Evolutionary conservation across 37 sponge, comb jelly and placozoan species (phyloP).

Genomic region (Trichoplax adhaerens): DNA sequence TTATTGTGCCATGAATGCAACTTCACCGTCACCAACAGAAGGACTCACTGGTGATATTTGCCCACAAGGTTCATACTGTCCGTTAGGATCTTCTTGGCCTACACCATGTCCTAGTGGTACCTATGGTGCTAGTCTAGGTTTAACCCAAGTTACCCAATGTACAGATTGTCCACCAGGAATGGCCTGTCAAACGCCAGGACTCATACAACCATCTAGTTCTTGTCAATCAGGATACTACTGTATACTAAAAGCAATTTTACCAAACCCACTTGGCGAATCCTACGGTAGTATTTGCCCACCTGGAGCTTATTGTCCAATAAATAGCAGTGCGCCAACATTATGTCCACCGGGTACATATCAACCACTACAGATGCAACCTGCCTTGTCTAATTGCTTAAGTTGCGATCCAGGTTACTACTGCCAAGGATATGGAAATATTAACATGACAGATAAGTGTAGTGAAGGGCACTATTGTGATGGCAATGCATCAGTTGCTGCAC

Average conservation of each 20-base stretch:
- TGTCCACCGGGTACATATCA: slow-evolving; percentile 4
- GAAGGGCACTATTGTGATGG: slow-evolving; percentile 22
- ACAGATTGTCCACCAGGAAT: no score
- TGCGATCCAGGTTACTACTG: no score
- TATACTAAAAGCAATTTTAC: neutral
- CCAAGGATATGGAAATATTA: no score
- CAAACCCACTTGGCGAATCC: slow-evolving; percentile 8
- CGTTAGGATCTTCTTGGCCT: no score
- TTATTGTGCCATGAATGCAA: neutral
- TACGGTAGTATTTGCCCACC: slow-evolving; percentile 11
- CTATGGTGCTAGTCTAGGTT: neutral
- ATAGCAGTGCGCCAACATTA: neutral
- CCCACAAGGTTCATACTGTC: no score
- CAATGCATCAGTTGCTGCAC: neutral
- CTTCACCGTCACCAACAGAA: no score
- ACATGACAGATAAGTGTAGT: neutral
- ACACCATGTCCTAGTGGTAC: no score
- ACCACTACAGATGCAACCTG: no score
- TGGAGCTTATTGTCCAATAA: slow-evolving; percentile 5
- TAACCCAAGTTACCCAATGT: neutral
- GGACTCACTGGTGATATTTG: no score
- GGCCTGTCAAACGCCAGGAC: no score
- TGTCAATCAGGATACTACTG: slow-evolving; percentile 14
- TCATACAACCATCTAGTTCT: no score
- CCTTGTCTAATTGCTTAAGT: no score